These are phyloP conservation scores for Folsomia manolachei DNA, from an alignment of 2,888 invertebrate species.

Conservation along the genomic window DNA sequence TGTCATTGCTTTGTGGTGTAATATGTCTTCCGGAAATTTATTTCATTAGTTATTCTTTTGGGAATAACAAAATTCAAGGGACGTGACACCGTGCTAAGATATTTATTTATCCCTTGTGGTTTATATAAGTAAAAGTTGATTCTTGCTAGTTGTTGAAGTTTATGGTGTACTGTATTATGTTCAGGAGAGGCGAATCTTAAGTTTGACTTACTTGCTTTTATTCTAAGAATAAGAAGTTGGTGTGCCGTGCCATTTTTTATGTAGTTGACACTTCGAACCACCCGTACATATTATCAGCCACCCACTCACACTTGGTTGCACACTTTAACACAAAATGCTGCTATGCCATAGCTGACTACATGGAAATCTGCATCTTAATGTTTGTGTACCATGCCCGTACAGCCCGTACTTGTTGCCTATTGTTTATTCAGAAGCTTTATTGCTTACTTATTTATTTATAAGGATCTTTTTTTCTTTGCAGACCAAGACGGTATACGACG, in stretches of 20 bases:
- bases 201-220: no score
- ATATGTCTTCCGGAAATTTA: constrained; percentile 26
- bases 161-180: no score
- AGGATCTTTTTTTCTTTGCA: constrained; percentile 11
- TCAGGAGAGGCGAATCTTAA: no score
- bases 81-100: constrained; percentile 47
- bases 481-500: constrained; percentile 58
- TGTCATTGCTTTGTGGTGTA: neutral
- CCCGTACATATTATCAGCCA: neutral
- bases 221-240: no score
- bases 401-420: neutral
- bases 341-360: no score
- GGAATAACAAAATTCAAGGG: constrained; percentile 45
- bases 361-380: no score
- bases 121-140: neutral
- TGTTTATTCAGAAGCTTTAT: neutral
- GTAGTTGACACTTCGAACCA: neutral
- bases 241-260: no score
- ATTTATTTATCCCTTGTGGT: constrained; percentile 47
- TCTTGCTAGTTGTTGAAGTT: neutral
- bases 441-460: constrained; percentile 1
- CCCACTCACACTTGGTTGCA: neutral
- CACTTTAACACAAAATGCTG: neutral
- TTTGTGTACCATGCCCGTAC: neutral
- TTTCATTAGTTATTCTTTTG: constrained; percentile 43